Conservation (phyloP, 2,888 invertebrate species). For the Noctua janthina region DNA sequence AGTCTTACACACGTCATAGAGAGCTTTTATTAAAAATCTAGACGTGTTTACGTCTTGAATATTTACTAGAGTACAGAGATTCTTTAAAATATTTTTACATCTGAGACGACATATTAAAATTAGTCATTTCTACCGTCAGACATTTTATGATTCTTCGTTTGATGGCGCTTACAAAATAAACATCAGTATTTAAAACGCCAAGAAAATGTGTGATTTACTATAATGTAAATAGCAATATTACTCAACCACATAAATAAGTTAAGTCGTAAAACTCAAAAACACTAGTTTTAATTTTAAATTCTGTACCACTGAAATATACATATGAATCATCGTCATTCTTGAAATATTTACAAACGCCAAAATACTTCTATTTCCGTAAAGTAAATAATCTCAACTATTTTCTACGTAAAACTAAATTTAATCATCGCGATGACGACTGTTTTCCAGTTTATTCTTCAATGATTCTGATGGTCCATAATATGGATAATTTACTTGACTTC, state of each 20-base stretch:
- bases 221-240: slow-evolving; percentile 58
- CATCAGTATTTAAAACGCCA: slow-evolving; percentile 30
- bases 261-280: slow-evolving; percentile 25
- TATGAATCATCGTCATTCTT: slow-evolving; percentile 53
- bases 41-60: slow-evolving; percentile 33
- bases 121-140: not conserved
- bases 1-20: slow-evolving; percentile 30
- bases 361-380: slow-evolving; percentile 47
- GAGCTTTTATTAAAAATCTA: slow-evolving; percentile 44
- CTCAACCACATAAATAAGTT: slow-evolving; percentile 34
- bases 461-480: not conserved
- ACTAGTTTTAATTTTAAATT: slow-evolving; percentile 36
- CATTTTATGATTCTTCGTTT: slow-evolving; percentile 25
- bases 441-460: slow-evolving; percentile 36
- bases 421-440: slow-evolving; percentile 30
- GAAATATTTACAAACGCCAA: slow-evolving; percentile 56
- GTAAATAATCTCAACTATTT: slow-evolving; percentile 49
- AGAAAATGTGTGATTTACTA: slow-evolving; percentile 54
- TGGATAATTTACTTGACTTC: slow-evolving; percentile 38
- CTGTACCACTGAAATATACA: slow-evolving; percentile 26
- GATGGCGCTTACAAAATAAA: slow-evolving; percentile 47
- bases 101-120: slow-evolving; percentile 20
- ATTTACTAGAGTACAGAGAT: not conserved
- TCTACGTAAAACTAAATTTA: slow-evolving; percentile 40
- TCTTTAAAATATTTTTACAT: slow-evolving; percentile 16